A percentile compares a stretch with the other conserved stretches of the same genome.
Evolutionary conservation across 53 echinoderm and acorn worm genomes (phyloP).

Genomic region (Arbacia lixula): DNA sequence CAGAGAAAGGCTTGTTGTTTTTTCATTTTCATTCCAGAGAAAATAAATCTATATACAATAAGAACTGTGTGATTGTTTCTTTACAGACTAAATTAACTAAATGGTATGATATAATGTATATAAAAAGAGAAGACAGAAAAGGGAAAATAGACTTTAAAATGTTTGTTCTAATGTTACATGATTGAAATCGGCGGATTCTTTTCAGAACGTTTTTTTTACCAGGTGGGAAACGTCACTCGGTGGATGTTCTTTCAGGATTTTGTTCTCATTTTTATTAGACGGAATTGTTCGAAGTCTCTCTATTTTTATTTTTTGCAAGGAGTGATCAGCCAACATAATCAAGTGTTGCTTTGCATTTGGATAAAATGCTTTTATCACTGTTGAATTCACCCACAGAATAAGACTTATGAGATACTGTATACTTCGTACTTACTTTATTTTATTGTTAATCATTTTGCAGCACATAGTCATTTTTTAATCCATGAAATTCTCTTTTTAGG

Average conservation of each 20-base stretch:
- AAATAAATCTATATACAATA: slow-evolving; percentile 48
- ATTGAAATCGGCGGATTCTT: not conserved
- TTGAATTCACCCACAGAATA: too few species aligned
- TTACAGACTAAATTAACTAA: not conserved
- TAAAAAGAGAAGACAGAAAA: not conserved
- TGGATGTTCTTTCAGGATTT: too few species aligned
- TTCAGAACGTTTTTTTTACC: not conserved
- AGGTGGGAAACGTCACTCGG: not conserved
- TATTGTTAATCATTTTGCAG: too few species aligned
- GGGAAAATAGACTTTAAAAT: not conserved
- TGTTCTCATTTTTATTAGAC: too few species aligned
- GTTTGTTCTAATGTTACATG: not conserved
- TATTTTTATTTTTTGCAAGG: not conserved
- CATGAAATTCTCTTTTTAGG: too few species aligned
- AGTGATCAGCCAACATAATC: not conserved
- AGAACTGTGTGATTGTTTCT: slow-evolving; percentile 16
- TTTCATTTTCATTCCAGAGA: not conserved
- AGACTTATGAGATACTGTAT: too few species aligned
- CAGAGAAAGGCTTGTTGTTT: slow-evolving; percentile 42
- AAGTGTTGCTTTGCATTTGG: too few species aligned
- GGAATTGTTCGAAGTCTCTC: not conserved
- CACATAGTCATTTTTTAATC: too few species aligned
- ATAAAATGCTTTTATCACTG: too few species aligned
- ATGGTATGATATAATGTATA: not conserved
- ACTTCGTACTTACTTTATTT: too few species aligned